phyloP scores from a whole-genome alignment of 2,888 invertebrate species.

The Andrena bicolor region DNA sequence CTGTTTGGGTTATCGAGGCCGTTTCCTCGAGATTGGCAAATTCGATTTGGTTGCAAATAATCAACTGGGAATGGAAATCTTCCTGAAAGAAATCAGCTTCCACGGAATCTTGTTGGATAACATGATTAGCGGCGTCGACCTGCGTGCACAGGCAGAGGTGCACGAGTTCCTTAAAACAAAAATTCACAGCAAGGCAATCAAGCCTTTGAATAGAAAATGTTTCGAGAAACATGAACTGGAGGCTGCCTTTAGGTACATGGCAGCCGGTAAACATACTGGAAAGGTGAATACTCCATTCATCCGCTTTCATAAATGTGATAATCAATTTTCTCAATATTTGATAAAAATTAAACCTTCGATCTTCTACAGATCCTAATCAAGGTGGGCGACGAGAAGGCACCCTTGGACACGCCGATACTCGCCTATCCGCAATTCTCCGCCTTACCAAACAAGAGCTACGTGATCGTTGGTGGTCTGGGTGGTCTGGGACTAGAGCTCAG shows the following conservation, averaged over 20 bases:
- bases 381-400: constrained; percentile 49
- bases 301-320: neutral
- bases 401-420: constrained; percentile 71
- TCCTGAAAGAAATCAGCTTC: constrained; percentile 91
- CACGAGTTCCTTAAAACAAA: constrained; percentile 14
- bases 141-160: accelerated
- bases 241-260: constrained; percentile 89
- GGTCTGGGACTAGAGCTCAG: constrained; percentile 96
- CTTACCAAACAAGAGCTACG: constrained; percentile 86
- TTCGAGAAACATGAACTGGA: constrained; percentile 90
- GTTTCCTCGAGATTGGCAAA: constrained; percentile 95
- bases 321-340: neutral
- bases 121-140: constrained; percentile 85
- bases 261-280: constrained; percentile 92
- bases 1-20: constrained; percentile 88
- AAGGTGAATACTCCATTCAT: constrained; percentile 86
- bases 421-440: constrained; percentile 86
- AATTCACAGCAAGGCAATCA: constrained; percentile 87
- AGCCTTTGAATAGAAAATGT: constrained; percentile 89
- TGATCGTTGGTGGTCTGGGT: constrained; percentile 93
- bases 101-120: constrained; percentile 92
- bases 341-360: neutral
- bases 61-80: constrained; percentile 88
- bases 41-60: constrained; percentile 91
- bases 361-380: constrained; percentile 36